phyloP scores from a whole-genome alignment of 2,797 vertebrate species.

The Ciconia nigra region DNA sequence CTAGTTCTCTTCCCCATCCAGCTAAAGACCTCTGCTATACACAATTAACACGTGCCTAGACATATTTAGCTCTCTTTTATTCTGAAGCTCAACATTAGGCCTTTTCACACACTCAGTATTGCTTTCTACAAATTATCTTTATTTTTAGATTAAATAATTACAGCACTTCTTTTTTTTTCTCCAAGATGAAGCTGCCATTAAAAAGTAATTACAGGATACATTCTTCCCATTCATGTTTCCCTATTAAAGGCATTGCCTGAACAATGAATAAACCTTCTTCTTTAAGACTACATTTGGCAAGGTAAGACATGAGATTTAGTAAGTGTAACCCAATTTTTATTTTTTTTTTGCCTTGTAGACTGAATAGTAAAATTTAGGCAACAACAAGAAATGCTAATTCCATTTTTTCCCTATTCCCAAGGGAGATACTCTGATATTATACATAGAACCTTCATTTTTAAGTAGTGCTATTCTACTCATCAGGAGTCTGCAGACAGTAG shows the following conservation, averaged over 20 bases:
- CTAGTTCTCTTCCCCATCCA: neutral
- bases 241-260: neutral
- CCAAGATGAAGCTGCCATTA: neutral
- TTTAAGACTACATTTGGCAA: neutral
- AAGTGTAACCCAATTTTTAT: neutral
- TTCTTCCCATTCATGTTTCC: neutral
- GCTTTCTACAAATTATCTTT: constrained; percentile 6
- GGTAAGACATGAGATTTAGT: neutral
- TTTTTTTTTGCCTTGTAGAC: neutral
- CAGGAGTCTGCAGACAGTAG: neutral
- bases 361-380: neutral
- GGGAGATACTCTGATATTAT: neutral
- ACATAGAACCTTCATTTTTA: neutral
- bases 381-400: neutral
- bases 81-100: neutral
- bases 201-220: neutral
- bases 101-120: neutral
- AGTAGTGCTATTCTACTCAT: neutral
- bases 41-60: neutral
- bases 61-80: neutral
- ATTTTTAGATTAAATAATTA: constrained; percentile 30
- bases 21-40: neutral
- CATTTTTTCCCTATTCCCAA: neutral
- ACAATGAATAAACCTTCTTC: neutral
- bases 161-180: neutral